Percentiles rank a stretch among this genome's conserved stretches.
Conservation (phyloP, 2,113 vertebrate genomes). For the Crotophaga sulcirostris region DNA sequence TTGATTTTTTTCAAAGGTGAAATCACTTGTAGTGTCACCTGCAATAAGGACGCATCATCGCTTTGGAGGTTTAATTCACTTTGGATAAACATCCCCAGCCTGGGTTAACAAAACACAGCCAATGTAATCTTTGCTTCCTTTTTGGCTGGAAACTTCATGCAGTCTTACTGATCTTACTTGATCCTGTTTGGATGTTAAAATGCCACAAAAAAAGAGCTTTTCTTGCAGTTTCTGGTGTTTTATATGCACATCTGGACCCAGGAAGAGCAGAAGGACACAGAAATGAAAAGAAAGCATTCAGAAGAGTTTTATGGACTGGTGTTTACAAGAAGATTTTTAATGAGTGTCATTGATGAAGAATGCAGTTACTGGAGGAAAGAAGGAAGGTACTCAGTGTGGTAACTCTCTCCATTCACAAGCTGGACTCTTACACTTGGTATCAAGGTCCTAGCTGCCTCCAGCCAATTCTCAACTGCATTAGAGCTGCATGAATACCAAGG, state of each 20-base stretch:
- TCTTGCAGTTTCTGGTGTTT: background rate
- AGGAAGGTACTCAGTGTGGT: background rate
- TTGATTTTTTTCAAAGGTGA: background rate
- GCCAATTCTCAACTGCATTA: background rate
- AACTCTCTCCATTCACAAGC: background rate
- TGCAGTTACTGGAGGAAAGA: background rate
- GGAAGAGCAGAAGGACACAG: background rate
- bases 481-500: background rate
- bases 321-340: background rate
- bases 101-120: background rate
- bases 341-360: background rate
- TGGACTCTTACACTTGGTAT: background rate
- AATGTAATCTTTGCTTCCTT: background rate
- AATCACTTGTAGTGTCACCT: background rate
- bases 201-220: background rate
- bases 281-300: background rate
- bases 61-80: background rate
- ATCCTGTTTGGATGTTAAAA: background rate
- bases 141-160: background rate
- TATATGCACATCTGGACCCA: background rate
- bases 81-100: background rate
- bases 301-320: background rate
- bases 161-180: rapidly evolving
- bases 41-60: rapidly evolving
- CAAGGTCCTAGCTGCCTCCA: background rate